Percentiles rank a stretch among this genome's conserved stretches.
phyloP scores from a whole-genome alignment of 2,797 vertebrate species.

The Enteromius treurensis region DNA sequence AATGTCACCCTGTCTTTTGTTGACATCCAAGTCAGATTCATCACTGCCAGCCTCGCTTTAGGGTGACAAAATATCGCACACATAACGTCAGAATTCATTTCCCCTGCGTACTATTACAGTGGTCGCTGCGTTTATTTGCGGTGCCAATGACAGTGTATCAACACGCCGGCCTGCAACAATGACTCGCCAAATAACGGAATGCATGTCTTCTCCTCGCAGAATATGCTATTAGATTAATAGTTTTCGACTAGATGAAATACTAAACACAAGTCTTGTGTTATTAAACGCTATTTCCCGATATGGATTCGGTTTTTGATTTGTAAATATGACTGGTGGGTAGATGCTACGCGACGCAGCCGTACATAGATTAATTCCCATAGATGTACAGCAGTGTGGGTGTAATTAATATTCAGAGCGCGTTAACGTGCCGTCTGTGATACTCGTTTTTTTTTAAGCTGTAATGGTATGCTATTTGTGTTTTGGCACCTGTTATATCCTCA shows the following conservation, averaged over 20 bases:
- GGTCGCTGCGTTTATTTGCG: slow-evolving; percentile 28
- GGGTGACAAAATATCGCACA: not conserved
- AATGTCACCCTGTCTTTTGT: slow-evolving; percentile 50
- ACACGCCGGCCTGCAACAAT: slow-evolving; percentile 53
- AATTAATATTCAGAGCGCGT: slow-evolving; percentile 32
- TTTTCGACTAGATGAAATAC: not conserved
- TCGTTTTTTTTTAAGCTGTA: slow-evolving; percentile 8
- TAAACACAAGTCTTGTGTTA: not conserved
- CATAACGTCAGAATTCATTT: slow-evolving; percentile 19
- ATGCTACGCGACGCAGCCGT: slow-evolving; percentile 21
- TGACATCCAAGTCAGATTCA: slow-evolving; percentile 34
- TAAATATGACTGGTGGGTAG: slow-evolving; percentile 6
- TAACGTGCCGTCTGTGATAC: slow-evolving; percentile 14
- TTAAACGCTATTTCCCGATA: not conserved
- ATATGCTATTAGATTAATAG: not conserved
- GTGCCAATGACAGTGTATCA: slow-evolving; percentile 40
- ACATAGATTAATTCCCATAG: not conserved
- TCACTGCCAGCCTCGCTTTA: slow-evolving; percentile 3
- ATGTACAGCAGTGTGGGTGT: slow-evolving; percentile 36
- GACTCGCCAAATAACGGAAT: slow-evolving; percentile 52
- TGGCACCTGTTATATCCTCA: slow-evolving; percentile 20
- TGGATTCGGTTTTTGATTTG: not conserved
- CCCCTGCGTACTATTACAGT: not conserved
- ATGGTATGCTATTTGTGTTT: slow-evolving; percentile 1
- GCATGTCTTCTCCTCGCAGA: not conserved